Conservation (phyloP, 2,888 invertebrate species). For the Acronicta alni region DNA sequence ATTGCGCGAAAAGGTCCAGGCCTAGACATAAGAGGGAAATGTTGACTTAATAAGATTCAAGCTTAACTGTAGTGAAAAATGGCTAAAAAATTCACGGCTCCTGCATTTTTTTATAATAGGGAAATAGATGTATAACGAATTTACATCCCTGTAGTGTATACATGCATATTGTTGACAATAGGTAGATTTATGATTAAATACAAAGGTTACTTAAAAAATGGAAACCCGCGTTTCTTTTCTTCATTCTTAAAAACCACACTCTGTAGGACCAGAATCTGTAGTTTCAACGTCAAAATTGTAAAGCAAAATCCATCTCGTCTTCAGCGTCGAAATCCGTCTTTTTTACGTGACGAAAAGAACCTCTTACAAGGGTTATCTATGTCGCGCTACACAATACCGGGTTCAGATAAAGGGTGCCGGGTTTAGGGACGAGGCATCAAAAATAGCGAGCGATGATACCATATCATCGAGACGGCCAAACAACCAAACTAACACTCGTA, state of each 20-base stretch:
- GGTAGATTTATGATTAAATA: no score
- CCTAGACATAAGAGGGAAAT: constrained; percentile 65
- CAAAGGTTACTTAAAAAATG: background rate
- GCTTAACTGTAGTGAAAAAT: constrained; percentile 69
- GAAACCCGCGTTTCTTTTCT: constrained; percentile 7
- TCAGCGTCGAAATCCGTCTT: constrained; percentile 38
- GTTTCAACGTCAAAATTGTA: constrained; percentile 47
- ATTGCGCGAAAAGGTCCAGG: constrained; percentile 74
- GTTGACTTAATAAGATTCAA: constrained; percentile 68
- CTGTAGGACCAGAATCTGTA: constrained; percentile 44
- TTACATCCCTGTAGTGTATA: no score
- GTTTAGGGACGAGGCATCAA: constrained; percentile 64
- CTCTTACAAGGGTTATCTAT: constrained; percentile 59
- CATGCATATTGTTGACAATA: no score
- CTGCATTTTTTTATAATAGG: constrained; percentile 9
- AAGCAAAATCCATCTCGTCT: constrained; percentile 38
- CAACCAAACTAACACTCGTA: constrained; percentile 81
- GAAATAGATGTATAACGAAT: no score
- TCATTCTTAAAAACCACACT: constrained; percentile 15
- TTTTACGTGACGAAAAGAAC: constrained; percentile 55
- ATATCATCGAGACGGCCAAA: constrained; percentile 76
- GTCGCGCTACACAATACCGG: constrained; percentile 57
- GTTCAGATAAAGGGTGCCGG: constrained; percentile 66
- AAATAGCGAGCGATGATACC: constrained; percentile 74
- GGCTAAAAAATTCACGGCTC: constrained; percentile 70